Evolutionary conservation across 2,888 invertebrate genomes (phyloP).

Genomic region (Pteria penguin): DNA sequence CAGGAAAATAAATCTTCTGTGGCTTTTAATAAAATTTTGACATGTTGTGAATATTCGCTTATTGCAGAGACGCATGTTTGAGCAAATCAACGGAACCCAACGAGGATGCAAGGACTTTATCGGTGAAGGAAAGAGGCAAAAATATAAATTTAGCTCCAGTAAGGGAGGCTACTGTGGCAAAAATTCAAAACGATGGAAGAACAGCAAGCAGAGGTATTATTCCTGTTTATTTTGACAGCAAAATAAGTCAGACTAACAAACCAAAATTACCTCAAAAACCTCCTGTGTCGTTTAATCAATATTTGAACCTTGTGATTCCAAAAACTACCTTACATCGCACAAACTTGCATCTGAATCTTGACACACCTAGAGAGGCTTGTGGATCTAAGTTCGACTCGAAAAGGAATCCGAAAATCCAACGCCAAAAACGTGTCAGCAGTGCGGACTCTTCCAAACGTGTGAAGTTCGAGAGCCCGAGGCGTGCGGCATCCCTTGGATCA

Average conservation of each 20-base stretch:
- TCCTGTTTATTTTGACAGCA: background rate
- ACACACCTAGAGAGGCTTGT: slow-evolving; percentile 27
- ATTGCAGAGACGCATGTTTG: too few species aligned
- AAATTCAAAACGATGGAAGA: background rate
- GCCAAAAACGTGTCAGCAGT: slow-evolving; percentile 5
- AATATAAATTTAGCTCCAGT: slow-evolving; percentile 33
- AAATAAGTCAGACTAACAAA: background rate
- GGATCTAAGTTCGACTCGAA: slow-evolving; percentile 34
- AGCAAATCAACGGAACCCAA: too few species aligned
- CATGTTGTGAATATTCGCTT: too few species aligned
- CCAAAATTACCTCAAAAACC: slow-evolving; percentile 4
- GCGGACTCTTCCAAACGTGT: slow-evolving; percentile 5
- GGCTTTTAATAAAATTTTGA: too few species aligned
- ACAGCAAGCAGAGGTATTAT: background rate
- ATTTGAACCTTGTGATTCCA: slow-evolving; percentile 32
- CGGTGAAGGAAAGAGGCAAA: slow-evolving; percentile 30
- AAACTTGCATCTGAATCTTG: slow-evolving; percentile 25
- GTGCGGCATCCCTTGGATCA: slow-evolving; percentile 1
- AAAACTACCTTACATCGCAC: slow-evolving; percentile 26
- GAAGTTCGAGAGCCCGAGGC: background rate
- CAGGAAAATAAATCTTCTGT: too few species aligned
- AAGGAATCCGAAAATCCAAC: slow-evolving; percentile 11
- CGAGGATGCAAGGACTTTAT: background rate
- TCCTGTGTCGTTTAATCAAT: slow-evolving; percentile 17
- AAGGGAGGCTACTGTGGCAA: slow-evolving; percentile 15